Base-by-base conservation (phyloP, 2,888 invertebrate species). In the Drosophila ustulata region DNA sequence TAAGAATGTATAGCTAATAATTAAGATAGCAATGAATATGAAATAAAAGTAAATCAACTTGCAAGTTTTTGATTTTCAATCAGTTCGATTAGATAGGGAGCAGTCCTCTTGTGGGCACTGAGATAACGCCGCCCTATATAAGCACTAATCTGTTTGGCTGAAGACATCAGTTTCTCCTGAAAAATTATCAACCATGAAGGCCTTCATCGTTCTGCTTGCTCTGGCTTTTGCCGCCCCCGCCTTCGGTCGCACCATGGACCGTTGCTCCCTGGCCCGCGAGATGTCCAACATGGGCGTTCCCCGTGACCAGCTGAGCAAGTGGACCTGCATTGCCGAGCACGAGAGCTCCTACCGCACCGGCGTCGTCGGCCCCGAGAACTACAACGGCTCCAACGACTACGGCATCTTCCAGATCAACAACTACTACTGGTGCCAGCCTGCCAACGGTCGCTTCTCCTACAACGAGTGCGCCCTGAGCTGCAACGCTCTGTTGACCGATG, bases 351-450 rank as follows among this genome's bases (percentile, higher is more conserved):
- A 92, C 30, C 91, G 92, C 37, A 93, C 93, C 0, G 72, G 90
- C 26, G 92, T 90, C 2, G 87, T 92, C 7, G 93, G 93, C 0
- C 91, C 89, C 3, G 70, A 90, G 0, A 93, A 94, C 82, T 75
- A 67, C 0, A 92, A 93, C 68, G 93, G 94, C 0, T 89, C 91
- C 51, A 78, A 78, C 41, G 92, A 92, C 2, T 93, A 94, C 67
- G 93, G 94, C 0, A 32, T 91, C 62, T 91, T 91, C 75, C 91
- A 91, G 80, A 89, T 91, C 58, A 91, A 91, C 76, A 80, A 90
- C 75, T 79, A 76, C 58, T 91, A 87, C 74, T 92, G 92, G 92
- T 92, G 92, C 62, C 56, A 82, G 32, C 82, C 87, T 47, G 63
- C 67, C 46, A 73, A 66, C 30, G 84, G 88, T 25, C 73, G 74